phyloP scores from a whole-genome alignment of 2,113 vertebrate species.

The Ifrita kowaldi region DNA sequence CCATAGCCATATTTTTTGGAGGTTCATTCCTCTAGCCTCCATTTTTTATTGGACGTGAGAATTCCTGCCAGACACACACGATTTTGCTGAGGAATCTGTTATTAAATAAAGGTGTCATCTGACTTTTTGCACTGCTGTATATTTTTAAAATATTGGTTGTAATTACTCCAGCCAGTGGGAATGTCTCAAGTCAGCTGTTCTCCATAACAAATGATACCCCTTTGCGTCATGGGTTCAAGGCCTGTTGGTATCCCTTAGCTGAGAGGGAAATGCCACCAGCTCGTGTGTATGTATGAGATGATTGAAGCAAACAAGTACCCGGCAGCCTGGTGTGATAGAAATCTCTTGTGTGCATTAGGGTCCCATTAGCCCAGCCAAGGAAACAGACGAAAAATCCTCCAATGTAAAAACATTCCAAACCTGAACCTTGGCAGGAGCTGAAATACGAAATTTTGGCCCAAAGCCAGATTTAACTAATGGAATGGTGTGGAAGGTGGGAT shows the following conservation, averaged over 20 bases:
- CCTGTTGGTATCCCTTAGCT: background rate
- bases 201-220: background rate
- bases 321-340: background rate
- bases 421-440: background rate
- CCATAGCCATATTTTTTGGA: background rate
- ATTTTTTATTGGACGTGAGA: background rate
- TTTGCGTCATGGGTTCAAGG: background rate
- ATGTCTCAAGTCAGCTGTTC: background rate
- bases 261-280: background rate
- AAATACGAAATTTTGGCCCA: background rate
- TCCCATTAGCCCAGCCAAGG: background rate
- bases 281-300: background rate
- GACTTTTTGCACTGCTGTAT: background rate
- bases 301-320: background rate
- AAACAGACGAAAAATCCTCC: slow-evolving; percentile 7
- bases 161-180: background rate
- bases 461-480: background rate
- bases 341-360: background rate
- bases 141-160: background rate
- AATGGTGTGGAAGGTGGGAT: background rate
- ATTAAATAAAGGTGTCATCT: background rate
- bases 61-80: background rate
- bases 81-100: background rate
- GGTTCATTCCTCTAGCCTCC: background rate
- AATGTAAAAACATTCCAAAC: background rate